A percentile compares a stretch with the other conserved stretches of the same genome.
These are phyloP conservation scores for Miniopterus natalensis DNA, from an alignment of 2,113 vertebrate genomes.

Conservation along the genomic window DNA sequence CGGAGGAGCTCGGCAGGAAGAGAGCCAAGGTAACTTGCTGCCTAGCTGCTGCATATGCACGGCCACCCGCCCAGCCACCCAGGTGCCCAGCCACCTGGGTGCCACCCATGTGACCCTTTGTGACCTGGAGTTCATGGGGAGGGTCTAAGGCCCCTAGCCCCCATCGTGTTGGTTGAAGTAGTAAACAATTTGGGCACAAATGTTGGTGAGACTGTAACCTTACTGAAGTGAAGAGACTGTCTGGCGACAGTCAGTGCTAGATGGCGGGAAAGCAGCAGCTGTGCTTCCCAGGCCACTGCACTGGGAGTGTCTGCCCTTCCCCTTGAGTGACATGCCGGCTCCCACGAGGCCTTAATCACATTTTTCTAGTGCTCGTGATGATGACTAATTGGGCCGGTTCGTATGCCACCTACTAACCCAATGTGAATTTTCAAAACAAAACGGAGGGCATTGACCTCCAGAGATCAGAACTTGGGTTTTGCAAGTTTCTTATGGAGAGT, in stretches of 20 bases:
- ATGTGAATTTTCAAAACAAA: background rate
- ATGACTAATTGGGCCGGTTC: background rate
- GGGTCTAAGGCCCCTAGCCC: background rate
- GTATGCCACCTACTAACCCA: background rate
- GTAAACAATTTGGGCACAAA: background rate
- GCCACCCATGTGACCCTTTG: background rate
- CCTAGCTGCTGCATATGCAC: background rate
- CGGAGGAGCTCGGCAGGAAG: slow-evolving; percentile 38
- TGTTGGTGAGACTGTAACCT: background rate
- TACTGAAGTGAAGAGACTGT: no score
- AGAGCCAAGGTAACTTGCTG: slow-evolving; percentile 34
- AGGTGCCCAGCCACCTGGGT: background rate
- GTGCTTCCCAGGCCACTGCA: fast-evolving
- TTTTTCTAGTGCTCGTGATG: background rate
- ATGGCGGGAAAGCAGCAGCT: background rate
- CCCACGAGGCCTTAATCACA: fast-evolving
- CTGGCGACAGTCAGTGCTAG: background rate
- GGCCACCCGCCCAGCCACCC: background rate
- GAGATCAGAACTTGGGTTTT: background rate
- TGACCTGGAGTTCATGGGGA: background rate
- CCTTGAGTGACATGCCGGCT: background rate
- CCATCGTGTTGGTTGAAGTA: background rate
- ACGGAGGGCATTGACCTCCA: background rate
- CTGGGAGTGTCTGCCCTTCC: background rate
- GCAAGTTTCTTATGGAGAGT: background rate